Percentiles rank a stretch among this genome's conserved stretches.
Evolutionary conservation across 2,797 vertebrate genomes (phyloP).

Genomic region (Clamator glandarius): DNA sequence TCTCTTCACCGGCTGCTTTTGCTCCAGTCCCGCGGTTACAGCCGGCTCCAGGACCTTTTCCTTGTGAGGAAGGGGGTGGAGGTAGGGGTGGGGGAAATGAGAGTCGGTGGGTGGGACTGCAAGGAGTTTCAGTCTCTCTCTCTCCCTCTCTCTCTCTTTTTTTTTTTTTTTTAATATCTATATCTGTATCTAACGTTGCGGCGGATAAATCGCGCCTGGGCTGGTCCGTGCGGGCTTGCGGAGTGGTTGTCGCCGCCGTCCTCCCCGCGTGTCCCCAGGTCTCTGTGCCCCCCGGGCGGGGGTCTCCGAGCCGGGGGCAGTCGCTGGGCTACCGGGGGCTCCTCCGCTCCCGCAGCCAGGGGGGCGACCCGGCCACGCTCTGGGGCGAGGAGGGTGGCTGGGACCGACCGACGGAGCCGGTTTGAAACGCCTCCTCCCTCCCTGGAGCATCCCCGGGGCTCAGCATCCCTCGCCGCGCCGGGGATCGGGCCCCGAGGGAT

Average conservation of each 20-base stretch:
- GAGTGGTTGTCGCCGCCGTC: neutral
- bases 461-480: neutral
- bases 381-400: neutral
- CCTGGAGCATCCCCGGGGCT: neutral
- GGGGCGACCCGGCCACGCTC: neutral
- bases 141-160: too few relatives aligned
- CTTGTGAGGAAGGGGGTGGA: slow-evolving; percentile 55
- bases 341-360: neutral
- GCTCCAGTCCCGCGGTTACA: neutral
- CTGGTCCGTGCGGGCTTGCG: neutral
- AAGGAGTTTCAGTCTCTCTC: slow-evolving; percentile 25
- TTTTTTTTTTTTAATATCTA: slow-evolving; percentile 19
- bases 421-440: neutral
- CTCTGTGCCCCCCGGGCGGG: neutral
- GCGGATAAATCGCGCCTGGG: neutral
- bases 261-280: neutral
- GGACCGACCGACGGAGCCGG: neutral
- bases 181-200: slow-evolving; percentile 41
- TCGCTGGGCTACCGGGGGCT: neutral
- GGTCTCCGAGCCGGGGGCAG: neutral
- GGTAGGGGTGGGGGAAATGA: slow-evolving; percentile 60
- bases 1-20: neutral
- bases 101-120: slow-evolving; percentile 58
- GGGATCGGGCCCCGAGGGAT: neutral
- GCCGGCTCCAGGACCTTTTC: slow-evolving; percentile 41